Base-by-base conservation (phyloP, 1,140 invertebrate genomes). In the Drosophila nikananu region DNA sequence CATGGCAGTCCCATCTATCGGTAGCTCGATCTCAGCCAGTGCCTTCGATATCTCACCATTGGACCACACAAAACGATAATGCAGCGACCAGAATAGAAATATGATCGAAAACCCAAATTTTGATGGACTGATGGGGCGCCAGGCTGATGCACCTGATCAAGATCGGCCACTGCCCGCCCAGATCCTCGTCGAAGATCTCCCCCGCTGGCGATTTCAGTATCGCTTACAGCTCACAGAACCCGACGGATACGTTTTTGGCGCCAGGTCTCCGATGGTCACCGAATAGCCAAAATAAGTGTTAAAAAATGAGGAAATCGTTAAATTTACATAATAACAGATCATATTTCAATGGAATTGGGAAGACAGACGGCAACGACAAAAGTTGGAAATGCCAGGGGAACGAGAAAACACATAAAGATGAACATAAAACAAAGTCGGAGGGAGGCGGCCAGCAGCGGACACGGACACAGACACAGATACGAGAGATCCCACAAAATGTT, bases 271-370 rank as follows among this genome's bases (percentile, higher is more conserved):
- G 32, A 51, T 46, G 37, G 42, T 61, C 44, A 48, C 17, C 64
- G 19, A 61, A 71, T 55, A 66, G 48, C 37, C 54, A 44, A 73
- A 63, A 84, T 62, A 91, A 81, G 87, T 91, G 80, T 91, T 83
- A 83, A 86, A 77, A 86, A 70, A 91, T 91, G 91, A 91, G 80
- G 70, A 77, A 81, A 91, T 91, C 80, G 86, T 91, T 74, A 91
- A 83, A 91, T 91, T 86, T 81, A 91, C 87, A 91, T 91, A 91
- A 91, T 87, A 87, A 83, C 87, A 81, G 87, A 87, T 91, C 87
- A 79, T 52, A 65, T 91, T 91, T 81, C 87, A 61, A 49, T 48
- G 49, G 62, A 59, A 37, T 61, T 57, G 57, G 46, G 51, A 70
- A 57, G 64, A 76, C 78, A 74, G 58, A 73, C 68, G 55, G 37